These are phyloP conservation scores for Drosophila mimica DNA, from an alignment of 2,888 invertebrate species.

Conservation along the genomic window DNA sequence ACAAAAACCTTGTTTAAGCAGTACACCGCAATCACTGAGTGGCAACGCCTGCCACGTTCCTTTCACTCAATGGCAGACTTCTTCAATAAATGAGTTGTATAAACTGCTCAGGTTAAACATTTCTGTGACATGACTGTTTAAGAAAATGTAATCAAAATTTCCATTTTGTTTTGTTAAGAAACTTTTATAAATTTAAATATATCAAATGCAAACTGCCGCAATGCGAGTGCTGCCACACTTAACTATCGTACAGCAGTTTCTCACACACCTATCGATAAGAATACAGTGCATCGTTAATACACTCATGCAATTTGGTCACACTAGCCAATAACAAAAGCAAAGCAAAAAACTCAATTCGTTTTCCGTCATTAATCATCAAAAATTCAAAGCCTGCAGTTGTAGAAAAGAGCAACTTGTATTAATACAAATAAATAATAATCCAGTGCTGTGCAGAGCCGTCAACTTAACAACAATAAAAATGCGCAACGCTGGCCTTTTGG, in stretches of 20 bases:
- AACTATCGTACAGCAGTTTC: conserved; percentile 13
- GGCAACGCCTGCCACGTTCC: conserved; percentile 14
- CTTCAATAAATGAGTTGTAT: neutral
- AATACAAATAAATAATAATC: conserved; percentile 7
- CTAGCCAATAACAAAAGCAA: conserved; percentile 38
- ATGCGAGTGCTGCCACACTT: neutral
- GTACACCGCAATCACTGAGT: neutral
- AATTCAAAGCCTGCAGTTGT: conserved; percentile 51
- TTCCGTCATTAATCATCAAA: conserved; percentile 50
- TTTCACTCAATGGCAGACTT: conserved; percentile 6
- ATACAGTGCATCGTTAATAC: neutral
- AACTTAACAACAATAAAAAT: conserved; percentile 71
- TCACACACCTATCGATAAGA: conserved; percentile 15
- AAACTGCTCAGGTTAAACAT: neutral
- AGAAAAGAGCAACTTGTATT: conserved; percentile 18
- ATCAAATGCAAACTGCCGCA: neutral
- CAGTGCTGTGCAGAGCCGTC: conserved; percentile 3
- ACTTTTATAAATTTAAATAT: neutral
- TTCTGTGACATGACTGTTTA: neutral
- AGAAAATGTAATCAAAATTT: neutral
- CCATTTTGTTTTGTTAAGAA: neutral
- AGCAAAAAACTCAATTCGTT: conserved; percentile 34
- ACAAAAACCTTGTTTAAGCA: neutral
- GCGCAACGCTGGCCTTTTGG: conserved; percentile 85
- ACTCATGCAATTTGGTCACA: conserved; percentile 23